Evolutionary conservation across 2,113 vertebrate species (phyloP).

Genomic region (Corvus hawaiiensis): DNA sequence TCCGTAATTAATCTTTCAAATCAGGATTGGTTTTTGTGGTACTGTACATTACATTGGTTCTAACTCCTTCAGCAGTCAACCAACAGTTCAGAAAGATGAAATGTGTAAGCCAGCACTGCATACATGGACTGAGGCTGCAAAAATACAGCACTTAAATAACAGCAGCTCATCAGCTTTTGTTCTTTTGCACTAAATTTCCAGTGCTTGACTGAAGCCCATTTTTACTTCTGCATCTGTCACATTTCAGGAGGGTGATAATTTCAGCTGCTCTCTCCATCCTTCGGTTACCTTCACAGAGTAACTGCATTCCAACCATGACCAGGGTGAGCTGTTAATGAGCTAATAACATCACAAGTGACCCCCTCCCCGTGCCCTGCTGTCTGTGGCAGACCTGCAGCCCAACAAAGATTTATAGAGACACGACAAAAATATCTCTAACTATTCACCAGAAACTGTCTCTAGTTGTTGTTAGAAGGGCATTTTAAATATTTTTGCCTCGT

Average conservation of each 20-base stretch:
- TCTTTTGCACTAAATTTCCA: not conserved
- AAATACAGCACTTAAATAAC: not conserved
- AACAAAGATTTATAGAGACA: not conserved
- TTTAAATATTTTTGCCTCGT: not conserved
- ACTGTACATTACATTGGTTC: not conserved
- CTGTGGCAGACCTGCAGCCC: not conserved
- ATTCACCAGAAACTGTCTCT: not conserved
- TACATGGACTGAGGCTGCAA: fast-evolving
- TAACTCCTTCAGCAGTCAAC: not conserved
- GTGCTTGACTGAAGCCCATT: not conserved
- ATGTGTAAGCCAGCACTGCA: not conserved
- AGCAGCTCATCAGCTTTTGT: not conserved
- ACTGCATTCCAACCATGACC: not conserved
- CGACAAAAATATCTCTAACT: not conserved
- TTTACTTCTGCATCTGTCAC: not conserved
- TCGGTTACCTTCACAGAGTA: not conserved
- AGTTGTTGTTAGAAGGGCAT: not conserved
- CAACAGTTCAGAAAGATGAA: not conserved
- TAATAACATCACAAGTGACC: not conserved
- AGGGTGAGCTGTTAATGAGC: not conserved
- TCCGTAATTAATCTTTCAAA: not conserved
- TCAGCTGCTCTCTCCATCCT: not conserved
- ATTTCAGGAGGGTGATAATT: not conserved
- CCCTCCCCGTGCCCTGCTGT: not conserved
- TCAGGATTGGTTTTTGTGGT: not conserved